Conservation (phyloP, 2,888 invertebrate species). For the Sinodicranocentrus sp. region DNA sequence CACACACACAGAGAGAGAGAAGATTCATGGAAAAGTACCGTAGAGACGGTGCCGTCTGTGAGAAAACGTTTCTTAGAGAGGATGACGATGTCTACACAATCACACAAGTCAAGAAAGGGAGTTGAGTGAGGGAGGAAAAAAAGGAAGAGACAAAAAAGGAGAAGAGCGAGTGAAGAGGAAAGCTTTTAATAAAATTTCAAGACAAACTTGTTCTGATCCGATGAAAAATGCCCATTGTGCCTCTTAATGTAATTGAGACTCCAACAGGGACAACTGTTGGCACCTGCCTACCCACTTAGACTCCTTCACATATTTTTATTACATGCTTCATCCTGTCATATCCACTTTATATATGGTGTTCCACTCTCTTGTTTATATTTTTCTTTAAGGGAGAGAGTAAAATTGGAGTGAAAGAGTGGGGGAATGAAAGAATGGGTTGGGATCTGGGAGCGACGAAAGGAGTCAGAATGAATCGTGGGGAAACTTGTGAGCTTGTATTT, state of each 20-base stretch:
- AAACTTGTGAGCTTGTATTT: no score
- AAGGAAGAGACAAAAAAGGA: slow-evolving; percentile 16
- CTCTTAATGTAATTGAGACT: slow-evolving; percentile 71
- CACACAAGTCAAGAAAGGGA: slow-evolving; percentile 30
- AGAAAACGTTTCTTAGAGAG: background rate
- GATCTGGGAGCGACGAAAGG: no score
- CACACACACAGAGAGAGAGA: no score
- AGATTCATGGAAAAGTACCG: background rate
- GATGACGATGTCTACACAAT: slow-evolving; percentile 6
- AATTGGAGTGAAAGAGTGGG: background rate
- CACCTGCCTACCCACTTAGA: slow-evolving; percentile 63
- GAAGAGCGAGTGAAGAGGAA: slow-evolving; percentile 37
- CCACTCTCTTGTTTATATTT: slow-evolving; percentile 4
- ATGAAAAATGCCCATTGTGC: slow-evolving; percentile 70
- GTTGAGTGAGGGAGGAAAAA: slow-evolving; percentile 15
- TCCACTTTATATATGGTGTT: slow-evolving; percentile 45
- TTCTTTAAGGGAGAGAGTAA: slow-evolving; percentile 5
- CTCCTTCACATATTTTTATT: slow-evolving; percentile 60
- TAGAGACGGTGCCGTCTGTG: background rate
- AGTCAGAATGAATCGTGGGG: no score
- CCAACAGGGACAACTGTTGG: slow-evolving; percentile 70
- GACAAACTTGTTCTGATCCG: slow-evolving; percentile 69
- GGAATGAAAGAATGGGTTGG: background rate
- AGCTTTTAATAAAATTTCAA: slow-evolving; percentile 71
- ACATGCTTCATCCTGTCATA: slow-evolving; percentile 63